phyloP scores from a whole-genome alignment of 37 sponge, comb jelly and placozoan species.

The Oopsacas minuta region DNA sequence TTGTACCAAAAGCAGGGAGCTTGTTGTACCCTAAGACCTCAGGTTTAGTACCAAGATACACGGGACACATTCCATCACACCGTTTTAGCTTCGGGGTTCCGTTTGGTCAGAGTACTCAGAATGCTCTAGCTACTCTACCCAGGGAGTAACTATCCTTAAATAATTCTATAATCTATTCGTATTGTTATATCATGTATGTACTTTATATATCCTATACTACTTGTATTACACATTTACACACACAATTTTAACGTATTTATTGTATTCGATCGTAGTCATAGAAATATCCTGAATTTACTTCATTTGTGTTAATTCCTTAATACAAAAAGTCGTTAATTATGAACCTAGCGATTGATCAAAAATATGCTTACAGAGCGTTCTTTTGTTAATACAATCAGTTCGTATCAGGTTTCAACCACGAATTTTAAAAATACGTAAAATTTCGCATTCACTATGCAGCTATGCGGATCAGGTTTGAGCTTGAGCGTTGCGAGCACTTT shows the following conservation, averaged over 20 bases:
- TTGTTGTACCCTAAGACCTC: slow-evolving; percentile 46
- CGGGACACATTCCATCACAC: slow-evolving; percentile 77
- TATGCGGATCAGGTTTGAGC: too few relatives aligned
- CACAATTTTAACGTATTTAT: not conserved
- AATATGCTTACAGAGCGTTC: too few relatives aligned
- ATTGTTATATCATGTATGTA: not conserved
- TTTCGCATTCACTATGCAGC: too few relatives aligned
- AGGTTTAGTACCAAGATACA: slow-evolving; percentile 84
- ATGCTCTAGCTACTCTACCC: slow-evolving; percentile 18
- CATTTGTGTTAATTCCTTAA: too few relatives aligned
- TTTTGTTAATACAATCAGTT: too few relatives aligned
- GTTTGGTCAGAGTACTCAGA: slow-evolving; percentile 37
- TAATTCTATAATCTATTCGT: not conserved
- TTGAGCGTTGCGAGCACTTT: too few relatives aligned
- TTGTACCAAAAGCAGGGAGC: not conserved
- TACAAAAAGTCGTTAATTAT: too few relatives aligned
- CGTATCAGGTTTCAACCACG: too few relatives aligned
- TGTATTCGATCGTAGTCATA: too few relatives aligned
- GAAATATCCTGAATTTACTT: too few relatives aligned
- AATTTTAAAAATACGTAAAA: too few relatives aligned
- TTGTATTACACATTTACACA: not conserved
- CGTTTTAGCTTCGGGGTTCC: slow-evolving; percentile 35
- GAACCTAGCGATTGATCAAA: too few relatives aligned
- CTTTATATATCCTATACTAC: not conserved
- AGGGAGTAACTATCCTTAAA: not conserved